Evolutionary conservation across 1,140 invertebrate genomes (phyloP), one percentile per base, ranked within the genome.

Genomic region (Temnothorax curvispinosus): DNA sequence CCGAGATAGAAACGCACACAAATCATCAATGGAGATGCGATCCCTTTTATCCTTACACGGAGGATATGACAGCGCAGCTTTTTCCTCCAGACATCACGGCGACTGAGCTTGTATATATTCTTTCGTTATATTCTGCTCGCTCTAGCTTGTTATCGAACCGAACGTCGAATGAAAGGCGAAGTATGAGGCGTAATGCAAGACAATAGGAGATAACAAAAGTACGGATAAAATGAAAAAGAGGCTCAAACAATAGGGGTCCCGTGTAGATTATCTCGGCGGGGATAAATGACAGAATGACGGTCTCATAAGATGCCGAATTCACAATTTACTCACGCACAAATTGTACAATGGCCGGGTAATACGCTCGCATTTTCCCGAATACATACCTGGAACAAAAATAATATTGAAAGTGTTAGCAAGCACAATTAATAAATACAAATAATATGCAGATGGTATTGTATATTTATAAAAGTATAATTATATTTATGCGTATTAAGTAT

Each of bases 351-450:
- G 27, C 2, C 52, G 56, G 0, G 18, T 21, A 11, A 11, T 15
- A 0, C 1, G 13, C 2, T 75, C 2, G 15, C 8, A n/a, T 41
- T 54, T 64, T 32, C 15, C 27, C 38, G 1, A 18, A 11, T 90
- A 89, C 89, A 9, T 90, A 90, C 88, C 89, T 89, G 77, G 4
- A 90, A 90, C 72, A 87, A 50, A 89, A 47, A 21, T 54, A 64
- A 56, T 18, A 58, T 35, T 35, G 3, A 0, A 0, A 18, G 44
- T 56, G 41, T 71, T 38, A 86, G n/a, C 56, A 9, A 27, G 13
- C 4, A 41, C 27, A 41, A 8, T 82, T 15, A 21, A 9, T 27
- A 27, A 27, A 41, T 32, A 54, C 13, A 38, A 38, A 52, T 54
- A 52, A 54, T 54, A 32, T 11, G 11, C 7, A 27, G 7, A n/a